A percentile compares a stretch with the other conserved stretches of the same genome.
Conservation (phyloP, 2,113 vertebrate species). For the Isichthys henryi region DNA sequence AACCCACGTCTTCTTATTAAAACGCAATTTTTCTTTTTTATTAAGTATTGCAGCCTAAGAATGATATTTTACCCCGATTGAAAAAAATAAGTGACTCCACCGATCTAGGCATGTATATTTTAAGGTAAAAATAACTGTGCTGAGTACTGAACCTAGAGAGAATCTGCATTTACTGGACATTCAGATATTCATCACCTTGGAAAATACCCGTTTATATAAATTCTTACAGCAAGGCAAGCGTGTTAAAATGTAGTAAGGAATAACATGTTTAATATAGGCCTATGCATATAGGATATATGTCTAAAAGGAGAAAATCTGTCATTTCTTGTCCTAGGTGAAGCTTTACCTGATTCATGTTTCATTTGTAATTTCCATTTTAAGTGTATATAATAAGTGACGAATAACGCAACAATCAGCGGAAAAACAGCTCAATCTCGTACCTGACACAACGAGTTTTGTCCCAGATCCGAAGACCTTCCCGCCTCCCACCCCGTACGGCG, state of each 20-base stretch:
- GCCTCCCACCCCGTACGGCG: background rate
- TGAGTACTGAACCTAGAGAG: background rate
- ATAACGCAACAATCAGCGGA: background rate
- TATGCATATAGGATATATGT: background rate
- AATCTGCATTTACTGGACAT: background rate
- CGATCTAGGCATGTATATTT: background rate
- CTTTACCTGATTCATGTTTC: background rate
- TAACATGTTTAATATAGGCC: background rate
- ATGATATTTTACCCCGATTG: background rate
- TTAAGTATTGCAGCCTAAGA: background rate
- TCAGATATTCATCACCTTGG: background rate
- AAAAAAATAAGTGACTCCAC: background rate
- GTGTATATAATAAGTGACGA: background rate
- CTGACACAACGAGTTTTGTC: background rate
- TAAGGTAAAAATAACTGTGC: background rate
- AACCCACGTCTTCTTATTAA: background rate
- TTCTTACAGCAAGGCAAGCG: background rate
- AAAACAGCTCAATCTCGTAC: background rate
- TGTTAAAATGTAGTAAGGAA: background rate
- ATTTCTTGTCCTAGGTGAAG: background rate
- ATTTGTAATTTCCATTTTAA: background rate
- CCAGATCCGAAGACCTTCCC: background rate
- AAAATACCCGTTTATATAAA: background rate
- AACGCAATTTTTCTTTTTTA: background rate
- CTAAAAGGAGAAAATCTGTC: background rate